A percentile compares a stretch with the other conserved stretches of the same genome.
phyloP scores from a whole-genome alignment of 2,113 vertebrate genomes.

The Benitochromis conjunctus region DNA sequence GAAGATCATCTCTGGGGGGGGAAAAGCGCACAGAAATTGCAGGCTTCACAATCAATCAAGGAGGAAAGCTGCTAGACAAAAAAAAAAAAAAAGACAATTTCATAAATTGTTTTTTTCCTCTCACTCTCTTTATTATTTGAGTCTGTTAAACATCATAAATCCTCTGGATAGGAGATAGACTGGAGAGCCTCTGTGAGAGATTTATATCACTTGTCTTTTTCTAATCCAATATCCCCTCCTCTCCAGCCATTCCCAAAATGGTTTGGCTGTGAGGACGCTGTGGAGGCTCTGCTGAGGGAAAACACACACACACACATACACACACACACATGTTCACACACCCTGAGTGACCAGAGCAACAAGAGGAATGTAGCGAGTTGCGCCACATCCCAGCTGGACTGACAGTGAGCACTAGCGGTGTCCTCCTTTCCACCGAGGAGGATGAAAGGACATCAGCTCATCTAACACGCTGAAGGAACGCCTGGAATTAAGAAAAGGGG shows the following conservation, averaged over 20 bases:
- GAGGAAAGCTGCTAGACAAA: conserved; percentile 28
- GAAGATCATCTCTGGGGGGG: conserved; percentile 45
- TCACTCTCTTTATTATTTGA: conserved; percentile 56
- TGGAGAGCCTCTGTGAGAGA: conserved; percentile 59
- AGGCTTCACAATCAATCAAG: conserved; percentile 61
- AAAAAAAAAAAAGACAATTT: conserved; percentile 50
- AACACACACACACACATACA: conserved; percentile 4
- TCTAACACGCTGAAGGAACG: conserved; percentile 61
- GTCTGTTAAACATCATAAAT: conserved; percentile 71
- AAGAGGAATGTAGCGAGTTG: conserved; percentile 69
- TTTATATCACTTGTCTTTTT: conserved; percentile 71
- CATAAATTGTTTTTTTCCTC: conserved; percentile 35
- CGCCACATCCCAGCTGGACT: conserved; percentile 72
- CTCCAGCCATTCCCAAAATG: conserved; percentile 64
- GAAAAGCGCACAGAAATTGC: conserved; percentile 27
- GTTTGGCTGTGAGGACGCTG: conserved; percentile 60
- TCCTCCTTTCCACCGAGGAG: conserved; percentile 65
- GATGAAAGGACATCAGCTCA: conserved; percentile 69
- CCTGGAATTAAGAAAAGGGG: conserved; percentile 67
- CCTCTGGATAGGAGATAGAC: conserved; percentile 59
- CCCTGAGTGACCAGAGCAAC: conserved; percentile 70
- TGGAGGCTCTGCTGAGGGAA: conserved; percentile 62
- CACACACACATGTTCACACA: conserved; percentile 40
- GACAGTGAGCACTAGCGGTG: conserved; percentile 64
- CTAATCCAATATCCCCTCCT: conserved; percentile 68